Base-by-base conservation (phyloP, 2,888 invertebrate species). In the Branchipolynoe longqiensis region DNA sequence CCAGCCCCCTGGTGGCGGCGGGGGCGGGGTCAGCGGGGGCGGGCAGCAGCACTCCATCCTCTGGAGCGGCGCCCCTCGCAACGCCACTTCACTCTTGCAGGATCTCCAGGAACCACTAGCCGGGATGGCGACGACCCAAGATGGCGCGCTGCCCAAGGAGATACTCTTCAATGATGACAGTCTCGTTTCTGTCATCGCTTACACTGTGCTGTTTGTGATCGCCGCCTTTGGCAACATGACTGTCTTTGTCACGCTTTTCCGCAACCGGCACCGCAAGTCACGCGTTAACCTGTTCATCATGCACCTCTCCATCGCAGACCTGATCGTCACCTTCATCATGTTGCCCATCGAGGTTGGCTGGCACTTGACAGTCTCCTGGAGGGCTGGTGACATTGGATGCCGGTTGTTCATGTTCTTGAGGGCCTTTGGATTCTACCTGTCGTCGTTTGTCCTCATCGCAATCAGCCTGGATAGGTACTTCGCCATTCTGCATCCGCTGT, bases 161-260 rank as follows among this genome's bases (percentile, higher is more conserved):
- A 97, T 98, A 97, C 94, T 95, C 48, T 98, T 98, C 93, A 97
- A 97, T 93, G 96, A 96, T 89, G 97, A 97, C 0, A 97, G 97
- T 92, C 94, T 96, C 91, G 95, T 98, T 84, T 96, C 97, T 25
- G 97, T 98, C 88, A 95, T 95, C 38, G 96, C 96, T 87, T 98
- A 98, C 94, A 96, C 97, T 2, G 84, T 84, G 48, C 38, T 86
- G 25, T 86, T 86, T 73, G 81, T 85, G 1, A 83, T 86, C 31
- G 85, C 86, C 31, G 86, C 85, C 28, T 40, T 82, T 4, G 85
- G 86, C 22, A 87, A 87, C 40, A 41, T 84, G 41, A 87, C 87
- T 18, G 87, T 87, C 38, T 87, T 86, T 40, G 62, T 85, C 14
- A 87, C 86, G 0, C 84, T 87, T n/a, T 87, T 86, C 62, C 41